Conservation (phyloP, 2,113 vertebrate genomes). For the Gymnogyps californianus region DNA sequence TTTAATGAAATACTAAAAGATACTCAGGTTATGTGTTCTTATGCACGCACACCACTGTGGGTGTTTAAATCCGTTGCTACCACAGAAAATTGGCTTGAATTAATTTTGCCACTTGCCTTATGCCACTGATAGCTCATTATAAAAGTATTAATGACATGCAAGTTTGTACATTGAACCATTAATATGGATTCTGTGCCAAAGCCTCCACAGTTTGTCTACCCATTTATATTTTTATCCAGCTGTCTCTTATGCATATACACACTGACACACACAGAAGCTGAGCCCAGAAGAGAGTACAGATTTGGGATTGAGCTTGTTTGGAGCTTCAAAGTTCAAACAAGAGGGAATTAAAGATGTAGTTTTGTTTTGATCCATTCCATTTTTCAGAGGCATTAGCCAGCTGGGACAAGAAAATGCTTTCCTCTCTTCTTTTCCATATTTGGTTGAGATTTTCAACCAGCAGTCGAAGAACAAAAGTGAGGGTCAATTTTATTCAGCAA, state of each 20-base stretch:
- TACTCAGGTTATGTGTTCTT: background rate
- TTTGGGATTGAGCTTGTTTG: background rate
- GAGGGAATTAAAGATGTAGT: background rate
- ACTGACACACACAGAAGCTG: background rate
- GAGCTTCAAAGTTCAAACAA: background rate
- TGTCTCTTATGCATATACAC: background rate
- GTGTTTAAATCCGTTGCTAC: background rate
- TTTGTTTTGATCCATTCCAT: background rate
- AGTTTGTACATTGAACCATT: background rate
- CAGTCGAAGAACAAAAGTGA: background rate
- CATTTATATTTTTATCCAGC: background rate
- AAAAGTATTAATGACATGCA: background rate
- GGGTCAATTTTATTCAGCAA: background rate
- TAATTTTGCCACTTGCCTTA: background rate
- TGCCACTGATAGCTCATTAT: background rate
- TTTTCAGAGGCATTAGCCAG: background rate
- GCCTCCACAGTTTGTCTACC: background rate
- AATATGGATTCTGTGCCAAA: background rate
- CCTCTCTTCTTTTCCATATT: slow-evolving; percentile 9
- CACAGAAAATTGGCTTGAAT: background rate
- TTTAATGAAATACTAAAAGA: background rate
- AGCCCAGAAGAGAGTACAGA: background rate
- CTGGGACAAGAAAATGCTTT: background rate
- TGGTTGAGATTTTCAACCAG: background rate
- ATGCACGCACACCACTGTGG: background rate